Evolutionary conservation across 2,888 invertebrate genomes (phyloP).

Genomic region (Notodonta dromedarius): DNA sequence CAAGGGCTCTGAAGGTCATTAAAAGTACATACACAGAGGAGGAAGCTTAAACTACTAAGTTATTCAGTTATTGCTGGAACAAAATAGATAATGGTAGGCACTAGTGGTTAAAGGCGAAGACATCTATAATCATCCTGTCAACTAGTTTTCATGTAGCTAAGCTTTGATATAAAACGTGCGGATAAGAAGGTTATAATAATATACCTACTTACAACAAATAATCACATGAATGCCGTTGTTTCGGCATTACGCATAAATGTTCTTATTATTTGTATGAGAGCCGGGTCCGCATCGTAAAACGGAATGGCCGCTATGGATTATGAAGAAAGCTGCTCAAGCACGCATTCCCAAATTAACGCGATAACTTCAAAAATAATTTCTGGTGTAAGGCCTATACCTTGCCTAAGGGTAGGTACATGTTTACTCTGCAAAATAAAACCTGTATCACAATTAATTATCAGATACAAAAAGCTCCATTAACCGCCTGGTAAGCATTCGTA

Average conservation of each 20-base stretch:
- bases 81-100: no score
- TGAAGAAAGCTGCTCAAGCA: conserved; percentile 11
- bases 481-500: background rate
- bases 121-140: no score
- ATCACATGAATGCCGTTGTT: background rate
- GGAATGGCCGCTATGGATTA: conserved; percentile 10
- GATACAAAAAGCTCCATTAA: background rate
- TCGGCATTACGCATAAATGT: conserved; percentile 3
- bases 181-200: background rate
- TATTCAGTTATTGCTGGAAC: no score
- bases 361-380: conserved; percentile 24
- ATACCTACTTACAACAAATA: background rate
- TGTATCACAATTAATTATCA: background rate
- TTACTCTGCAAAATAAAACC: background rate
- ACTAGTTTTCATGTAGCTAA: no score
- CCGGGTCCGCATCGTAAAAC: conserved; percentile 7
- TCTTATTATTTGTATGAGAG: conserved; percentile 5
- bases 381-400: background rate
- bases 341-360: conserved; percentile 17
- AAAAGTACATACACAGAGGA: no score
- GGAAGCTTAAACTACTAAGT: no score
- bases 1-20: no score
- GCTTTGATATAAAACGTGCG: no score
- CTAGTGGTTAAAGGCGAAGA: no score
- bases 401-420: background rate